phyloP scores from a whole-genome alignment of 2,797 vertebrate genomes.

The Eulemur mongoz region DNA sequence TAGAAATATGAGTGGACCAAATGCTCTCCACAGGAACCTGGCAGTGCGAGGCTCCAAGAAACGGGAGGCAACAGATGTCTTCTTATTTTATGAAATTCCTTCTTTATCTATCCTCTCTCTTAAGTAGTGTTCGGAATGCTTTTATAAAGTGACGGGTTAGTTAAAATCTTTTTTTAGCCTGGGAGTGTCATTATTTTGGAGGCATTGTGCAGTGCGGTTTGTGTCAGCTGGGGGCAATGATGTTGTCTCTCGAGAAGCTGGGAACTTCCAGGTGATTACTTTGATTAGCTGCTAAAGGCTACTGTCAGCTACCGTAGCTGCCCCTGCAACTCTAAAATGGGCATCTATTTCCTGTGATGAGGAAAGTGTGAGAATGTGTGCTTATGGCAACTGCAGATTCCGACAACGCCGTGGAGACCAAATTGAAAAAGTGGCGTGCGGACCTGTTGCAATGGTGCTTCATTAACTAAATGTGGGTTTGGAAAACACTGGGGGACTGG shows the following conservation, averaged over 20 bases:
- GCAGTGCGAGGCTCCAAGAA: constrained; percentile 13
- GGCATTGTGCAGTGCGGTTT: constrained; percentile 55
- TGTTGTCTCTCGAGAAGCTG: constrained; percentile 58
- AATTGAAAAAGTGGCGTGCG: constrained; percentile 66
- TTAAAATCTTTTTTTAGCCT: constrained; percentile 66
- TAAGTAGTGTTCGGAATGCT: constrained; percentile 54
- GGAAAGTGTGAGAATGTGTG: constrained; percentile 41
- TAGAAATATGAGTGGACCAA: not conserved
- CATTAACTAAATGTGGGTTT: constrained; percentile 77
- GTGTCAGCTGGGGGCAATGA: constrained; percentile 66
- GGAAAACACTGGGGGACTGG: constrained; percentile 63
- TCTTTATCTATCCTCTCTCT: constrained; percentile 62
- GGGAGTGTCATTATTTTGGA: not conserved
- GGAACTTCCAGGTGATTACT: constrained; percentile 73
- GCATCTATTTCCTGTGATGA: constrained; percentile 76
- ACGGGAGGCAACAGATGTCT: not conserved
- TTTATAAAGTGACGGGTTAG: constrained; percentile 50
- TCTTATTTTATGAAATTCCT: constrained; percentile 54
- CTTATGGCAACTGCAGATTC: constrained; percentile 69
- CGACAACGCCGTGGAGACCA: constrained; percentile 75
- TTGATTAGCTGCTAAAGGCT: constrained; percentile 77
- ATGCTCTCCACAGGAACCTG: constrained; percentile 60
- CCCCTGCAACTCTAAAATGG: constrained; percentile 68
- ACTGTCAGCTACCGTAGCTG: constrained; percentile 73
- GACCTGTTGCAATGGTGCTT: constrained; percentile 68